Evolutionary conservation across 2,888 invertebrate genomes (phyloP), one percentile per base, ranked within the genome.

Genomic region (Himalopsyche anomala): DNA sequence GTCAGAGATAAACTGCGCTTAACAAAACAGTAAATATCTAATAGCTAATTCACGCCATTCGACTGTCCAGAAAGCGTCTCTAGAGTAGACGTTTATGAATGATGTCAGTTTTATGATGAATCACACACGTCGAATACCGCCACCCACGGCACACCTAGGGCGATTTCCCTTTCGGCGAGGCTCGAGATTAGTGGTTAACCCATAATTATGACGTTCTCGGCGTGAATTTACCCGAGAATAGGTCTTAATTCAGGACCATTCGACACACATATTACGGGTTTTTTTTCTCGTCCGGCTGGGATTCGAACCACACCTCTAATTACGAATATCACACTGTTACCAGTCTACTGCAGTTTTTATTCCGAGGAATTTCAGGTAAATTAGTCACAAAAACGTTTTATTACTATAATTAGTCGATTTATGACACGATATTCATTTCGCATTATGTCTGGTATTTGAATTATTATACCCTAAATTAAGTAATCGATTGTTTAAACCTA

Each of bases 101-200:
- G 74, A 74, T 74, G 74, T 74, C 74, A 74, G 74, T 74, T 74
- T 74, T 74, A 74, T 74, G 74, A 74, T 74, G 74, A 74, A 74
- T 74, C 74, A 74, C 74, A 74, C 74, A 74, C 74, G 74, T 74
- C 38, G 74, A 12, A 74, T 28, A 9, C 19, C 74, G 74, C 74
- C 74, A 74, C 74, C 74, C 74, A 74, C 74, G 36, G 36, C 28
- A 74, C 74, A 74, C 74, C 74, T 74, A 15, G 38, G 74, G 74
- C 74, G 74, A 74, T 74, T 74, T 74, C 74, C 74, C 74, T 74
- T 74, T 74, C 74, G 74, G 74, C 74, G 36, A 74, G 74, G 74
- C 19, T 74, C 74, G 74, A 74, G 74, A 74, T 74, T 74, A 74
- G 74, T 74, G 74, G 74, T 36, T 74, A 74, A 74, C 74, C 74